Base-by-base conservation (phyloP, 2,888 invertebrate species). In the Alentia gelatinosa region DNA sequence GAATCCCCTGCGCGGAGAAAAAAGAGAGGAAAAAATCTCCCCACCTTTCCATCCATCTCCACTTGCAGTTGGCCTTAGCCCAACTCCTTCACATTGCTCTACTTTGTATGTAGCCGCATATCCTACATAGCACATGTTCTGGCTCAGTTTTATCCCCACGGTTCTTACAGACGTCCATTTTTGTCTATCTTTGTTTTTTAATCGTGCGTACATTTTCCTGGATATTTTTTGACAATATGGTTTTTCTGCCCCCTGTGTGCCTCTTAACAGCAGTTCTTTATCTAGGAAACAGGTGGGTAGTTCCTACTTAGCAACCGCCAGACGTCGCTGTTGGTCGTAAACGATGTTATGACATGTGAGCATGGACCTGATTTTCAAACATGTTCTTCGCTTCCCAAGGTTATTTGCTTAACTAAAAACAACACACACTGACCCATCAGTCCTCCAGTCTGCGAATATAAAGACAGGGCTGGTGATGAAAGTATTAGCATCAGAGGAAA, bases 41-140 rank as follows among this genome's bases (percentile, higher is more conserved):
- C 39, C 83, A 37, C 12, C 39, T 83, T 83, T 83, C n/a, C 83
- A 3, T 4, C 68, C 68, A 68, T 30, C 68, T 30, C 68, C 68
- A 56, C 56, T 56, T n/a, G n/a, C n/a, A 56, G 23, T 68, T 83
- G 37, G 83, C 83, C 35, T 23, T 26, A 39, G 37, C 83, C 39
- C 83, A 83, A 40, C 37, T 40, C 83, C 83, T 83, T 35, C 83
- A 83, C 30, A 83, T 83, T 83, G 83, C 39, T 39, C 83, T 39
- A 83, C 83, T 83, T 83, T 26, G 83, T 83, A 37, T 83, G 83
- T 83, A 83, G 83, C 37, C 83, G 30, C 83, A 83, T 83, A 83
- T 37, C 39, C 83, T 30, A 83, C 83, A 83, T 83, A 83, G 83
- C 83, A 83, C 40, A 40, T 83, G 83, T 83, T 83, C 83, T 68